Base-by-base conservation (phyloP, 2,113 vertebrate genomes). In the Carollia perspicillata region DNA sequence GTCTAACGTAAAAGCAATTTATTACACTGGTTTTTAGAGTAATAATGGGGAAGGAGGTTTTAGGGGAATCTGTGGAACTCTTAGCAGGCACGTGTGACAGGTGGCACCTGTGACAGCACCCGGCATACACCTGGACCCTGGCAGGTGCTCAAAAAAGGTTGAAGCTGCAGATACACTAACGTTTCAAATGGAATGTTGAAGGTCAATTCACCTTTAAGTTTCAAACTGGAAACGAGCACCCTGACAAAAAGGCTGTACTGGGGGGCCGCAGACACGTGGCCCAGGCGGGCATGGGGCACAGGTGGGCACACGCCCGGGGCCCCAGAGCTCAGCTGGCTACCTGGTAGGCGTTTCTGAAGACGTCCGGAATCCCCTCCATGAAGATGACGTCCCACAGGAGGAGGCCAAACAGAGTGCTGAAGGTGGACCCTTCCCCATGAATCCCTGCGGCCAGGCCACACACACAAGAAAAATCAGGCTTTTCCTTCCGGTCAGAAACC, bases 391-490 rank as follows among this genome's bases (percentile, higher is more conserved):
- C 99, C 99, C 99, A 99, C 84, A 99, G 98, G 0, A 99, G 98
- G 92, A 99, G 99, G 13, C 98, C 99, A 90, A 98, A 99, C 28
- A 99, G 96, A 0, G 99, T 99, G 74, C 99, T 98, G 93, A 99
- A 99, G 0, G 99, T 99, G 8, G 99, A 99, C 2, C 99, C 99
- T 97, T 99, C 99, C 16, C 99, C 99, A 5, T 99, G 99, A 95
- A 99, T 99, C 63, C 99, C 99, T 99, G 75, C 0, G 55, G 26
- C 30, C 89, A 86, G 68, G 58, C 20, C 33, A 93, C 33, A 93
- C 20, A 80, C 33, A 44, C 0, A 55, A 37, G 20, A 22, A 63
- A 35, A 23, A 23, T 40, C 51, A 20, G 6, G 69, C 51, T 63
- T 65, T 37, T 47, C 20, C 60, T 2, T 35, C 44, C 30, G 53